Conservation (phyloP, 2,113 vertebrate genomes). For the Pygoscelis adeliae region DNA sequence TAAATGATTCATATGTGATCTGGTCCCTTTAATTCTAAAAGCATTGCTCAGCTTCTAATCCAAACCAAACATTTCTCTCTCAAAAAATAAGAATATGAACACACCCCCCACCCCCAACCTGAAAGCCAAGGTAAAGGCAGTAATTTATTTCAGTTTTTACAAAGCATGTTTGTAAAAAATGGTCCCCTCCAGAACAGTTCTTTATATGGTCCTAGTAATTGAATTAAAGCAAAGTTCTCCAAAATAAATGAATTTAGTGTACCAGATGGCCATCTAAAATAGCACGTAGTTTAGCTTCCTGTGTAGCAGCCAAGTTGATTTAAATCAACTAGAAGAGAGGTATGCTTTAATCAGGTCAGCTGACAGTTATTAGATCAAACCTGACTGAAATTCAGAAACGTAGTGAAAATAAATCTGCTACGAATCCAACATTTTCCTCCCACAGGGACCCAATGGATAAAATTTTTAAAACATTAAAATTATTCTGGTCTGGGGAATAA, state of each 20-base stretch:
- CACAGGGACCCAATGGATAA: not conserved
- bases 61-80: not conserved
- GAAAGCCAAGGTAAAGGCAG: not conserved
- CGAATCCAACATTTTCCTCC: not conserved
- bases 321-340: conserved; percentile 58
- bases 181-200: not conserved
- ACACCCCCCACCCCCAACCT: not conserved
- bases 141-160: not conserved
- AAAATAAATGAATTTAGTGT: conserved; percentile 53
- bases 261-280: conserved; percentile 68
- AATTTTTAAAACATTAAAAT: conserved; percentile 29
- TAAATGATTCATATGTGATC: not conserved
- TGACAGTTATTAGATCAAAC: conserved; percentile 54
- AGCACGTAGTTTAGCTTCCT: conserved; percentile 47
- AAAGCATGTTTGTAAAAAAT: not conserved
- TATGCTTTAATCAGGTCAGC: conserved; percentile 65
- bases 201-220: conserved; percentile 6
- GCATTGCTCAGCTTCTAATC: not conserved
- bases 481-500: not conserved
- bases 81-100: not conserved
- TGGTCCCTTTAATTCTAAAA: not conserved
- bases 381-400: conserved; percentile 46
- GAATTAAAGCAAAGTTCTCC: conserved; percentile 54
- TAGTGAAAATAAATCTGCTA: conserved; percentile 22
- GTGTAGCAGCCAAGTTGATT: conserved; percentile 51